These are phyloP conservation scores for Pristiophorus japonicus DNA, from an alignment of 2,113 vertebrate species.

Conservation along the genomic window DNA sequence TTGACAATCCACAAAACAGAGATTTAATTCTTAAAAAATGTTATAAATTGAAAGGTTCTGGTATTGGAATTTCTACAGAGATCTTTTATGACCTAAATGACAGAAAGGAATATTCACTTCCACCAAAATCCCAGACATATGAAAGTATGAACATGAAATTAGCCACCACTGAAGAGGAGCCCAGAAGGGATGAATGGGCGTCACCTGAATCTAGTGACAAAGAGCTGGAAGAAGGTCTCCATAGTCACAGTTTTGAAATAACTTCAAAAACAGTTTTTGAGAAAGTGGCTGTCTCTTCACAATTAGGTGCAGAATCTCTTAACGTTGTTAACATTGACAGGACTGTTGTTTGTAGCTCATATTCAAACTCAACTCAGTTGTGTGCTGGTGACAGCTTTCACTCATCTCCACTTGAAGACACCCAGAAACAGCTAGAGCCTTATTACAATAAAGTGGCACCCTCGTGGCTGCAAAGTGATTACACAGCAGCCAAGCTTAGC, in stretches of 20 bases:
- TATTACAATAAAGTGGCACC: constrained; percentile 71
- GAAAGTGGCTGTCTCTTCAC: constrained; percentile 65
- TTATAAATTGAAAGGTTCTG: constrained; percentile 94
- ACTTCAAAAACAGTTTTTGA: constrained; percentile 72
- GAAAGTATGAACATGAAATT: constrained; percentile 95
- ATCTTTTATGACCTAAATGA: constrained; percentile 81
- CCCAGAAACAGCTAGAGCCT: constrained; percentile 67
- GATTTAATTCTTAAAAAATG: constrained; percentile 95
- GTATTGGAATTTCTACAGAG: constrained; percentile 87
- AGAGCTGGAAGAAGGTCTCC: constrained; percentile 78
- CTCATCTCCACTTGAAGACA: constrained; percentile 55
- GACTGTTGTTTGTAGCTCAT: constrained; percentile 57
- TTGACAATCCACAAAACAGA: constrained; percentile 83
- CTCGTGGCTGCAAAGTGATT: constrained; percentile 90
- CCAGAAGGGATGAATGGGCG: constrained; percentile 76
- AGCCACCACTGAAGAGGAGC: constrained; percentile 66
- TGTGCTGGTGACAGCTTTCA: constrained; percentile 60
- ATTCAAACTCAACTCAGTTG: constrained; percentile 59
- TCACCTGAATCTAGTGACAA: constrained; percentile 80
- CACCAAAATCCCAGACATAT: constrained; percentile 84
- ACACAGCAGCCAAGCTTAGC: constrained; percentile 84
- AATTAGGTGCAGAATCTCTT: constrained; percentile 54
- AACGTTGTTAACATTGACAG: constrained; percentile 54
- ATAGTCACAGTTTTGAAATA: constrained; percentile 79
- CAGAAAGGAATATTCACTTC: constrained; percentile 75